Conservation (phyloP, 2,797 vertebrate genomes). For the Notamacropus eugenii region DNA sequence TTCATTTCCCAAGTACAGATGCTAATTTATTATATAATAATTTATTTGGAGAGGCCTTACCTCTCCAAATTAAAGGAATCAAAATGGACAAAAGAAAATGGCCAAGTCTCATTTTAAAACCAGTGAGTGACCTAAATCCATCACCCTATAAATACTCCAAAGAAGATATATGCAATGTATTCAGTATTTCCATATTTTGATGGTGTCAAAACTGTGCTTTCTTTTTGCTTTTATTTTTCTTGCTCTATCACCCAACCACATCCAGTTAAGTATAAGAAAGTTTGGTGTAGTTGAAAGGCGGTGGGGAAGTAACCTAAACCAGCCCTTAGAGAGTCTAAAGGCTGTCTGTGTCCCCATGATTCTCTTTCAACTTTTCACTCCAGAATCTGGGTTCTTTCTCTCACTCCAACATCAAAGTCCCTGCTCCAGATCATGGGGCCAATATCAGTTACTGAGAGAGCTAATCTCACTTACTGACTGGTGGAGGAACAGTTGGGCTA, state of each 20-base stretch:
- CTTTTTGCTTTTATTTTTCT: background rate
- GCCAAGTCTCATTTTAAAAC: background rate
- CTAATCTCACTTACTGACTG: background rate
- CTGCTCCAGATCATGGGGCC: background rate
- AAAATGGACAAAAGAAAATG: background rate
- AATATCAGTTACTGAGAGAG: background rate
- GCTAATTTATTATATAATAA: background rate
- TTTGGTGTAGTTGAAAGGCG: background rate
- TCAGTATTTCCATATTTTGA: background rate
- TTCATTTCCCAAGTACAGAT: background rate
- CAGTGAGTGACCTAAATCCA: background rate
- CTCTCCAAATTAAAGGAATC: background rate
- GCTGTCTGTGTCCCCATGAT: background rate
- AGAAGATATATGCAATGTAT: background rate
- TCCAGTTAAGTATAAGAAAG: background rate
- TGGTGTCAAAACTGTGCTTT: background rate
- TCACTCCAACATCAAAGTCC: background rate
- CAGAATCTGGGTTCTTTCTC: background rate
- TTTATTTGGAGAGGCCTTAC: background rate
- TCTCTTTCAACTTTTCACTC: background rate
- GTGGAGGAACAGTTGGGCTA: background rate
- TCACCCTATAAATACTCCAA: background rate
- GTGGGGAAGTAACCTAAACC: background rate
- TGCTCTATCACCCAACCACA: background rate
- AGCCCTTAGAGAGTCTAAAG: background rate